Percentiles rank a stretch among this genome's conserved stretches.
These are phyloP conservation scores for Craseonycteris thonglongyai DNA, from an alignment of 2,113 vertebrate genomes.

Conservation along the genomic window DNA sequence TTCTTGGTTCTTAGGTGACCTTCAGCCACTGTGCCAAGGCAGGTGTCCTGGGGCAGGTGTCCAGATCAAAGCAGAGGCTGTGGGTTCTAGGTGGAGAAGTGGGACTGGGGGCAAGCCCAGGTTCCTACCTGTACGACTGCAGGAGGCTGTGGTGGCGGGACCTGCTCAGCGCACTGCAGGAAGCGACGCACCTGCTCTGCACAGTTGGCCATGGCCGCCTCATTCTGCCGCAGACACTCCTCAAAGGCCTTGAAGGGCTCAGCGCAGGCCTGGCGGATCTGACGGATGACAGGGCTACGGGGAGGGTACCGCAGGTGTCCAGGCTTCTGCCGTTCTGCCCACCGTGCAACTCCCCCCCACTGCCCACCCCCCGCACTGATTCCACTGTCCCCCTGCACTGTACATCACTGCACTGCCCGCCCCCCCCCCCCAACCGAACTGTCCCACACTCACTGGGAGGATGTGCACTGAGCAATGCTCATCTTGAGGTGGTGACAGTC, in stretches of 20 bases:
- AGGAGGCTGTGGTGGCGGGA: conserved; percentile 75
- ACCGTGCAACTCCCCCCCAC: background rate
- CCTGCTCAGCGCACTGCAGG: conserved; percentile 87
- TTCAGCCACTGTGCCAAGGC: background rate
- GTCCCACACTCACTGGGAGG: conserved; percentile 87
- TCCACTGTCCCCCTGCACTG: background rate
- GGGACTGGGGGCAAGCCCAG: background rate
- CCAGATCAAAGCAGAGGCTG: background rate
- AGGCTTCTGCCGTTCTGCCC: background rate
- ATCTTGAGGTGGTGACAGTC: conserved; percentile 88
- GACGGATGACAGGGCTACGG: conserved; percentile 88
- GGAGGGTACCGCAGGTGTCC: background rate
- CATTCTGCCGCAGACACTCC: conserved; percentile 87
- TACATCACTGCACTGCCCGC: background rate
- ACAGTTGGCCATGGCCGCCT: conserved; percentile 80
- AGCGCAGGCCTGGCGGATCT: conserved; percentile 86
- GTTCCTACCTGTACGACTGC: conserved; percentile 29
- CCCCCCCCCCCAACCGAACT: rapidly evolving
- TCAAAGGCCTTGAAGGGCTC: conserved; percentile 89
- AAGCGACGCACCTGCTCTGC: conserved; percentile 83
- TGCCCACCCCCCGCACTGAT: conserved; percentile 19
- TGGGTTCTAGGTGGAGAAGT: background rate
- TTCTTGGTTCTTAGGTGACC: background rate
- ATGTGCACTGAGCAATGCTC: conserved; percentile 89
- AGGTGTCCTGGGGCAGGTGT: background rate